Evolutionary conservation across 2,888 invertebrate genomes (phyloP), one percentile per base, ranked within the genome.

Genomic region (Meteorus colon): DNA sequence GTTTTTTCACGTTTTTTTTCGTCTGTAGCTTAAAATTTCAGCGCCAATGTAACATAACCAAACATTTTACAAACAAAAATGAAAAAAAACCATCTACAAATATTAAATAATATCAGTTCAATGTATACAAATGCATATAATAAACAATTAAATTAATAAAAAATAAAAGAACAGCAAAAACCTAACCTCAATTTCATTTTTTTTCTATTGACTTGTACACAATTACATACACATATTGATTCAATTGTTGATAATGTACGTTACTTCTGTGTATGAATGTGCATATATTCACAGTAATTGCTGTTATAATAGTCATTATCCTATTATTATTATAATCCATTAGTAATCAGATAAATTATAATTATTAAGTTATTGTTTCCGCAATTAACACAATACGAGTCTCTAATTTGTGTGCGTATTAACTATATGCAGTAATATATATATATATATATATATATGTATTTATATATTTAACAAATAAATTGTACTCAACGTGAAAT

Each of bases 1-100:
- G 34, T 0, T 34, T 37, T n/a, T 5, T 37, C 74, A 1, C 24
- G 8, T 6, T 2, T 51, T 60, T 59, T 41, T 12, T 73, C 55
- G 69, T 68, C 75, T 24, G 78, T 78, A 79, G 77, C 75, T 78
- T 78, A 73, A 76, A 76, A 77, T 79, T 74, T 19, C n/a, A 6
- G 55, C 55, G 19, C 19, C 19, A 55, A 0, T 34, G 34, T 0
- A 34, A 34, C 34, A 34, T 8, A 34, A 34, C 4, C 8, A 8
- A 1, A 34, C 24, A 8, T 8, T 55, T 8, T 19, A 4, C 1
- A 55, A 55, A 19, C 10, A 4, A 55, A 34, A 34, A 34, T 2
- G 1, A 34, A 6, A 55, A 3, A 19, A 55, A 19, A 4, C 1
- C 1, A 24, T 19, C 3, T 55, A 19, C 1, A 24, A 8, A 55